Evolutionary conservation across 2,888 invertebrate species (phyloP).

Genomic region (Parnassius orleans): DNA sequence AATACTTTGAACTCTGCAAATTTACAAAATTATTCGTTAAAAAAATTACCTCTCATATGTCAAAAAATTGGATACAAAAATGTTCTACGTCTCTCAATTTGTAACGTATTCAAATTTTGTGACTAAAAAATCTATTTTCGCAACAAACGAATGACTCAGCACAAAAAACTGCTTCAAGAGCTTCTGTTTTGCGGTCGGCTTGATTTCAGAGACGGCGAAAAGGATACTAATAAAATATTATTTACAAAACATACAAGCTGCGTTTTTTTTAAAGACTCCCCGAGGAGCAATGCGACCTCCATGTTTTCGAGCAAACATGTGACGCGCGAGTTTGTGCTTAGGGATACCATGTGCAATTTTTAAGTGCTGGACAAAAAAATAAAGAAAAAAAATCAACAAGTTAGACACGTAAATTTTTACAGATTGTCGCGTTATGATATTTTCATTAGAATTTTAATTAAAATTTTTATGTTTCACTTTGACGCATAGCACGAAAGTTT

Average conservation of each 20-base stretch:
- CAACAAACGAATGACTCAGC: not conserved
- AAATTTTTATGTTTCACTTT: no score
- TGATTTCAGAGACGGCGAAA: constrained; percentile 36
- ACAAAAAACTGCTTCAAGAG: constrained; percentile 13
- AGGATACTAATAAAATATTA: constrained; percentile 59
- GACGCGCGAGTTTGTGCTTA: constrained; percentile 28
- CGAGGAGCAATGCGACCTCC: constrained; percentile 65
- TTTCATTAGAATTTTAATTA: no score
- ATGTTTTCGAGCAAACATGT: constrained; percentile 57
- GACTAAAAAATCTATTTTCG: not conserved
- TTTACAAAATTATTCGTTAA: no score
- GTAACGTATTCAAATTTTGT: not conserved
- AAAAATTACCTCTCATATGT: no score
- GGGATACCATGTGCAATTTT: constrained; percentile 25
- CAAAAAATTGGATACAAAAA: no score
- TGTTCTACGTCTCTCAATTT: not conserved
- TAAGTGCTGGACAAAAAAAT: constrained; percentile 21
- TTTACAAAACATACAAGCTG: constrained; percentile 68
- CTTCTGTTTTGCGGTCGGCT: constrained; percentile 29
- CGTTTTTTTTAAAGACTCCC: constrained; percentile 63
- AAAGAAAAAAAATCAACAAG: not conserved
- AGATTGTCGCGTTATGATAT: no score
- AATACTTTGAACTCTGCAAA: no score
- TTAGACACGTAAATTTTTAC: no score
- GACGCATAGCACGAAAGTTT: no score